phyloP scores from a whole-genome alignment of 2,797 vertebrate species.

The Pipistrellus kuhlii region DNA sequence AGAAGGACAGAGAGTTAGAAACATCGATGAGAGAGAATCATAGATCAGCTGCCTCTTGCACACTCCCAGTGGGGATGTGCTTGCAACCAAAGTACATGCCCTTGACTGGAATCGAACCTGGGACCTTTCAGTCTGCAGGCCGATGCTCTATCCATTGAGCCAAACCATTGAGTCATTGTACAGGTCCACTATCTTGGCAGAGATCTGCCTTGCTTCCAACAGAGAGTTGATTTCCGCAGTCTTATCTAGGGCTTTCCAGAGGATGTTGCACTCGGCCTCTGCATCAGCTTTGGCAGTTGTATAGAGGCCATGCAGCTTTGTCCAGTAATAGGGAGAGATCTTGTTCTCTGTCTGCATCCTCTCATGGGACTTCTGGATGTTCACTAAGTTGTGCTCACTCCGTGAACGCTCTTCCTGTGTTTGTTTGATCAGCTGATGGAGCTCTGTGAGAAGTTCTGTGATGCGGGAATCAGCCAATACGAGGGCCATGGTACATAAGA shows the following conservation, averaged over 20 bases:
- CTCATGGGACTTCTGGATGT: slow-evolving; percentile 97
- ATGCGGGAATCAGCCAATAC: slow-evolving; percentile 95
- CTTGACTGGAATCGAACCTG: too few relatives aligned
- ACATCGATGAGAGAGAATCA: too few relatives aligned
- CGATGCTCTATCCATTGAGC: too few relatives aligned
- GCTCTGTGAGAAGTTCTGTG: slow-evolving; percentile 92
- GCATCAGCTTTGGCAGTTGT: slow-evolving; percentile 95
- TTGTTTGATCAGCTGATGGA: slow-evolving; percentile 96
- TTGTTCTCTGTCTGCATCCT: slow-evolving; percentile 97
- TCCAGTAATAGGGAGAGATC: slow-evolving; percentile 95
- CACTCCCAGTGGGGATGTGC: too few relatives aligned
- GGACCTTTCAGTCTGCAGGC: too few relatives aligned
- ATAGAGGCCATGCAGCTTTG: slow-evolving; percentile 94
- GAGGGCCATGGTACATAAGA: slow-evolving; percentile 85
- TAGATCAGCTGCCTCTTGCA: too few relatives aligned
- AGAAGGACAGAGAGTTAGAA: too few relatives aligned
- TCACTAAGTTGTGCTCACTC: slow-evolving; percentile 96
- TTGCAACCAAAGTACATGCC: too few relatives aligned
- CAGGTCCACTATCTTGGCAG: slow-evolving; percentile 93
- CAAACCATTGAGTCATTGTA: slow-evolving; percentile 90
- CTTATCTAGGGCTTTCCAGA: slow-evolving; percentile 93
- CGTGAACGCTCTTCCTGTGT: slow-evolving; percentile 93
- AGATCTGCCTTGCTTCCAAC: slow-evolving; percentile 94
- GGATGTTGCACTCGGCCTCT: slow-evolving; percentile 94
- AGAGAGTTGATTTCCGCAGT: slow-evolving; percentile 95